Evolutionary conservation across 2,797 vertebrate species (phyloP), one percentile per base, ranked within the genome.

Genomic region (Rhinoraja longicauda): DNA sequence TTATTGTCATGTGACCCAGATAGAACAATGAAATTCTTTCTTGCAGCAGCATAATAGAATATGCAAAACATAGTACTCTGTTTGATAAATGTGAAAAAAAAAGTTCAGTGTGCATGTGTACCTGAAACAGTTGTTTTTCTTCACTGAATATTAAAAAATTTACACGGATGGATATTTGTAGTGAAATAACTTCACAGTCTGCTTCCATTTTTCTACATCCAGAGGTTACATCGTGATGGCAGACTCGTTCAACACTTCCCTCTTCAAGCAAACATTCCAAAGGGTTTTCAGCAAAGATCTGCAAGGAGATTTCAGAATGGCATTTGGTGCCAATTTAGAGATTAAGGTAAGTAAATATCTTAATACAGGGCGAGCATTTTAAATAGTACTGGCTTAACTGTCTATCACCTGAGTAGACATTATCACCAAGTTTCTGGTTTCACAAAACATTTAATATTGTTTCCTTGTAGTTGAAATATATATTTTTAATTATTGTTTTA

Each of bases 241-340:
- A 93, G 98, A 99, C 96, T 99, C 99, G 93, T 99, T 99, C 96
- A 99, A 99, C 94, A 99, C 99, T 0, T 99, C 98, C 39, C 97
- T 99, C 93, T 99, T 99, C 96, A 99, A 99, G 95, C 99, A 99
- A 96, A 99, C 98, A 59, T 99, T 99, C 96, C 98, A 99, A 95
- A 96, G 98, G 93, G 98, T 99, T 90, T 99, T 99, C 93, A 98
- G 95, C 95, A 99, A 98, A 95, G 98, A 98, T 94, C 97, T 96
- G 95, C 98, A 96, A 0, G 98, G 97, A 88, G 96, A 99, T 93
- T 99, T 99, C 95, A 97, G 96, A 94, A 99, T 99, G 98, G 98
- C 98, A 70, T 99, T 99, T 93, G 98, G 98, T 93, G 98, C 97
- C 15, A 96, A 96, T 86, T 94, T 99, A 95, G 98, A 99, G 90